Evolutionary conservation across 2,113 vertebrate species (phyloP), one percentile per base, ranked within the genome.

Genomic region (Pseudonaja textilis): DNA sequence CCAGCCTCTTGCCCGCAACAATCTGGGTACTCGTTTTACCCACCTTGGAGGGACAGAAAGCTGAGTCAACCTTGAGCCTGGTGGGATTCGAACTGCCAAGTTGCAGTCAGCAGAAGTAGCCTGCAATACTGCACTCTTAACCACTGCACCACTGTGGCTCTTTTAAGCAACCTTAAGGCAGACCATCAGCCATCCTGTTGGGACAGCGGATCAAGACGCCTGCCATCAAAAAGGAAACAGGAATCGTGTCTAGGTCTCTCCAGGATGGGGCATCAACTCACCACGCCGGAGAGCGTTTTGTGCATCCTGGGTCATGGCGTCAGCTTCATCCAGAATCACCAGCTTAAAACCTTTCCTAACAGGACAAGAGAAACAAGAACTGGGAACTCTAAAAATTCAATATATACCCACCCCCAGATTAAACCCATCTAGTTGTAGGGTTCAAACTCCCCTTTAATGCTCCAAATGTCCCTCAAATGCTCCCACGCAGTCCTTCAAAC

Each of bases 261-360:
- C 9, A 7, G 47, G 47, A 50, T 10, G 47, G n/a, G 55, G 69
- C 0, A 14, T 16, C 61, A 34, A 34, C 98, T 98, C 96, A 99
- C 99, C 99, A 98, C 99, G 97, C 93, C 99, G 97, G 97, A 99
- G 96, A 95, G 99, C 99, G 2, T 99, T 99, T 98, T 99, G 99
- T 96, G 99, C 99, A 2, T 99, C 99, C 91, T 99, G 98, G 91
- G 99, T 99, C 99, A 99, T 99, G 96, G 99, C 99, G 12, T 99
- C 99, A 0, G 99, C 99, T 96, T 99, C 99, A 39, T 99, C 99
- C 97, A 99, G 97, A 96, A 99, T 99, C 95, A 99, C 99, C 0
- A 99, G 98, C 96, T 99, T 99, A 94, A 99, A 99, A 92, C 99
- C 99, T 96, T 98, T 99, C 96, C 99, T 99, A 25, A 26, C 93